Percentiles rank a stretch among this genome's conserved stretches.
These are phyloP conservation scores for Xestia c-nigrum DNA, from an alignment of 2,888 invertebrate species.

Conservation along the genomic window DNA sequence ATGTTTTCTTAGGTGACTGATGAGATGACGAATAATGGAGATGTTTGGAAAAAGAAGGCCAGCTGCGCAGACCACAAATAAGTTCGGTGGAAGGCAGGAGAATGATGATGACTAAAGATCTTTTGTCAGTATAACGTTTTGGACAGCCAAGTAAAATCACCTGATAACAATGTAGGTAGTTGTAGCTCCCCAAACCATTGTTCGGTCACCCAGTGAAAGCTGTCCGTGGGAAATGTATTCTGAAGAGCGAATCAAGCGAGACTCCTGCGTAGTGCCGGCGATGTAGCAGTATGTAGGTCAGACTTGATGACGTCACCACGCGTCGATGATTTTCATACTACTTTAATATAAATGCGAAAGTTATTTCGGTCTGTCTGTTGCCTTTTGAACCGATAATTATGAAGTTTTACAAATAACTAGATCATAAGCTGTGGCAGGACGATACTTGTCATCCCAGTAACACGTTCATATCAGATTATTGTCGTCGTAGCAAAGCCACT, in stretches of 20 bases:
- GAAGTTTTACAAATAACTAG: not conserved
- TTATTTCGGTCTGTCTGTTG: not conserved
- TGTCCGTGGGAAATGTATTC: conserved; percentile 48
- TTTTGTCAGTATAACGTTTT: not conserved
- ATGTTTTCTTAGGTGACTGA: not conserved
- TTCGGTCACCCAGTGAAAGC: conserved; percentile 47
- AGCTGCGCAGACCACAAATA: too few relatives aligned
- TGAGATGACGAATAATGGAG: too few relatives aligned
- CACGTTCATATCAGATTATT: not conserved
- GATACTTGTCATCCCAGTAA: too few relatives aligned
- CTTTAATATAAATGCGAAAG: not conserved
- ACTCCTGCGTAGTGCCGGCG: conserved; percentile 40
- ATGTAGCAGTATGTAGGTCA: conserved; percentile 42
- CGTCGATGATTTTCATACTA: not conserved
- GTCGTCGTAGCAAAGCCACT: not conserved
- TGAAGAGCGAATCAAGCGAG: conserved; percentile 50
- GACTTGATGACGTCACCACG: conserved; percentile 30
- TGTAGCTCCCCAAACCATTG: conserved; percentile 27
- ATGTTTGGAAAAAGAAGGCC: too few relatives aligned
- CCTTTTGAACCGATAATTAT: not conserved
- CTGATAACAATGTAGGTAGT: not conserved
- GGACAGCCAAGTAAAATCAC: conserved; percentile 3
- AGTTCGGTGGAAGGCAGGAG: too few relatives aligned
- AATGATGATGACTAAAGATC: not conserved
- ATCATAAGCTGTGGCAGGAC: too few relatives aligned